A percentile compares a stretch with the other conserved stretches of the same genome.
Conservation (phyloP, 2,888 invertebrate species). For the Sarcophaga carnaria region DNA sequence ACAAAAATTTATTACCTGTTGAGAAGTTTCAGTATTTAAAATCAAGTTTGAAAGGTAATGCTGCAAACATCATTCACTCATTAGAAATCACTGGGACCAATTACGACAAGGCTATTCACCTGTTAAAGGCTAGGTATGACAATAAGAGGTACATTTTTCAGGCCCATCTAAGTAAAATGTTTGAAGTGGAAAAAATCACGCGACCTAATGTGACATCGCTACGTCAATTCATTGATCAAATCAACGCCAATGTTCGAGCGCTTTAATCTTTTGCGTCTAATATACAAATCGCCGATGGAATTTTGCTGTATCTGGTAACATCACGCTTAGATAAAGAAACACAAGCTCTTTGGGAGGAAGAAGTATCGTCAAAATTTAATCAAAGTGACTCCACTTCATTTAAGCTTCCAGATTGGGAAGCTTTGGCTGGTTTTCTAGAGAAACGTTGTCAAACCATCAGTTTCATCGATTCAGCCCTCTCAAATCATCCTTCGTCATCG, state of each 20-base stretch:
- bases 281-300: constrained; percentile 43
- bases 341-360: constrained; percentile 50
- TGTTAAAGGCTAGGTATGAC: constrained; percentile 1
- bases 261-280: constrained; percentile 50
- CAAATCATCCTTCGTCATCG: neutral
- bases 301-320: constrained; percentile 37
- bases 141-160: constrained; percentile 31
- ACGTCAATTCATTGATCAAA: constrained; percentile 36
- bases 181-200: constrained; percentile 13
- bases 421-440: constrained; percentile 36
- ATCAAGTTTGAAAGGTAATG: constrained; percentile 18
- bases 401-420: constrained; percentile 33
- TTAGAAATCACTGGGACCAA: constrained; percentile 5
- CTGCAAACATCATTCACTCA: neutral
- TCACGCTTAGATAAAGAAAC: constrained; percentile 43
- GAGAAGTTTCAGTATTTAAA: constrained; percentile 39
- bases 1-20: neutral
- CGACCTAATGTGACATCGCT: constrained; percentile 27
- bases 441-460: constrained; percentile 17
- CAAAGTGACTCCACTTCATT: constrained; percentile 2
- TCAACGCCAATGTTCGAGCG: constrained; percentile 48
- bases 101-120: neutral
- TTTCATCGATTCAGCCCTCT: constrained; percentile 1
- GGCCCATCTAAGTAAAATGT: constrained; percentile 25
- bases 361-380: constrained; percentile 33